Conservation (phyloP, 2,888 invertebrate species). For the Drosophila kanekoi region DNA sequence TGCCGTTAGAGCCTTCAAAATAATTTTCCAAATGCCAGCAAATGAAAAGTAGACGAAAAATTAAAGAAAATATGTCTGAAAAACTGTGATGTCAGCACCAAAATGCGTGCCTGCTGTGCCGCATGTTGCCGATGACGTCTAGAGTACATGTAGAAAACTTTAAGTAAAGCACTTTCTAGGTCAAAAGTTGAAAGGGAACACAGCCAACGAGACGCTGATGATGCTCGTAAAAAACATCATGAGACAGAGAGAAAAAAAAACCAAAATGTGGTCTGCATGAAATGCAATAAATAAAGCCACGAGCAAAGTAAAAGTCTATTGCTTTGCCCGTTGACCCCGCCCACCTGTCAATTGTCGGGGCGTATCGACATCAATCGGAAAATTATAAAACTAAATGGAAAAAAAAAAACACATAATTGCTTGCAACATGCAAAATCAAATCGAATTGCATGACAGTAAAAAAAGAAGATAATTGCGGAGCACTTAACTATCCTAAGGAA, state of each 20-base stretch:
- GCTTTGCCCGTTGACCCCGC: not conserved
- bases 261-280: constrained; percentile 48
- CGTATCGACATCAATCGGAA: constrained; percentile 28
- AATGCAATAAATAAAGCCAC: constrained; percentile 59
- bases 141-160: constrained; percentile 41
- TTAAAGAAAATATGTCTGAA: constrained; percentile 6
- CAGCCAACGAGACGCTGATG: constrained; percentile 26
- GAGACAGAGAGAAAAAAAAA: constrained; percentile 15
- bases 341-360: constrained; percentile 46
- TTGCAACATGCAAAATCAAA: constrained; percentile 26
- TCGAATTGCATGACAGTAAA: constrained; percentile 23
- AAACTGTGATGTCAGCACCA: constrained; percentile 62
- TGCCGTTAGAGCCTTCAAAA: not conserved
- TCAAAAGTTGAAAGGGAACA: constrained; percentile 72
- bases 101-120: constrained; percentile 53
- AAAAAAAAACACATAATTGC: constrained; percentile 20
- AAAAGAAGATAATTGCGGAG: constrained; percentile 15
- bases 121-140: constrained; percentile 48
- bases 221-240: constrained; percentile 34
- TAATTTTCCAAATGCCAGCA: no score
- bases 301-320: constrained; percentile 50
- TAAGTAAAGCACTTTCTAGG: constrained; percentile 73
- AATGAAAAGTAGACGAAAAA: no score
- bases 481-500: not conserved
- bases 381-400: constrained; percentile 43